phyloP scores from a whole-genome alignment of 2,888 invertebrate genomes.

The Caenorhabditis sp. region DNA sequence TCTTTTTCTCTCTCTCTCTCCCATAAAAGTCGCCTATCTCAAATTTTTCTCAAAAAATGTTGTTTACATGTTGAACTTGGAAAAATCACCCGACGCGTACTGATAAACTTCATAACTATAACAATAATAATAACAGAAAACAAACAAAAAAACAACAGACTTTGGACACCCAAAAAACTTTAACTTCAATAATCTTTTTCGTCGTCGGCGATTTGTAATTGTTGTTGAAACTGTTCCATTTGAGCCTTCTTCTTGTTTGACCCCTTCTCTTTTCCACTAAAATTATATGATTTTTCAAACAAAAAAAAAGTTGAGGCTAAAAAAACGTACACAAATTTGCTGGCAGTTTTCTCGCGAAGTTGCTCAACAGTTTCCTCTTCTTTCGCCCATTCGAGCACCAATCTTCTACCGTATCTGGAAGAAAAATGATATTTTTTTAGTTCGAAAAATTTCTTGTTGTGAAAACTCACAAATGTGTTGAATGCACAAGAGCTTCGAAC shows the following conservation, averaged over 20 bases:
- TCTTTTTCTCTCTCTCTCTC: too few species aligned
- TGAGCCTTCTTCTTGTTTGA: constrained; percentile 38
- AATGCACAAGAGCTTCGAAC: constrained; percentile 81
- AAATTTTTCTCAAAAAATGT: too few species aligned
- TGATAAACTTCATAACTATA: constrained; percentile 4
- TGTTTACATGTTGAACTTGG: too few species aligned
- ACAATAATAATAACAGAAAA: constrained; percentile 6
- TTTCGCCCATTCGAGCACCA: constrained; percentile 92
- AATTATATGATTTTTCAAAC: not conserved
- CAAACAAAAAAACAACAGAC: constrained; percentile 16
- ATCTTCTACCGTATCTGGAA: constrained; percentile 82
- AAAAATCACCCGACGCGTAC: not conserved
- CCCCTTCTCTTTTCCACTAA: constrained; percentile 14
- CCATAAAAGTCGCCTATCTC: too few species aligned
- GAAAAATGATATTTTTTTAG: not conserved
- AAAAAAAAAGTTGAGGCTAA: not conserved
- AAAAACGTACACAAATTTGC: constrained; percentile 51
- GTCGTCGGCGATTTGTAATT: constrained; percentile 47
- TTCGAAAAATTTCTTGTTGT: not conserved
- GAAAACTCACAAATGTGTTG: constrained; percentile 84
- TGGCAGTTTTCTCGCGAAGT: constrained; percentile 75
- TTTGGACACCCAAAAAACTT: not conserved
- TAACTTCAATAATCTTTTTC: constrained; percentile 25
- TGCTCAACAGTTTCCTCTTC: constrained; percentile 81
- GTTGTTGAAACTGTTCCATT: constrained; percentile 43